A percentile compares a stretch with the other conserved stretches of the same genome.
These are phyloP conservation scores for Propithecus deckenii DNA, from an alignment of 2,797 vertebrate species.

Conservation along the genomic window DNA sequence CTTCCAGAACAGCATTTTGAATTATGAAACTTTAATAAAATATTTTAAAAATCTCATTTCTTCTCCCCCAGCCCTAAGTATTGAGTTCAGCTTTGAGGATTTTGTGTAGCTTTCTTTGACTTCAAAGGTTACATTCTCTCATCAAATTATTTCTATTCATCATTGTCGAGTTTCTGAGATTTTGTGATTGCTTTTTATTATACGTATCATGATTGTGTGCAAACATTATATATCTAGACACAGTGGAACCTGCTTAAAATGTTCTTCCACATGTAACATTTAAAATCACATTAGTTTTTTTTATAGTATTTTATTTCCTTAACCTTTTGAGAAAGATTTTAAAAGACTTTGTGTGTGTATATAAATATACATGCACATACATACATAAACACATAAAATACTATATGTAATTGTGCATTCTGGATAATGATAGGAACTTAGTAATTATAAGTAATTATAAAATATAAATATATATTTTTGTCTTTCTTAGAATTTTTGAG, in stretches of 20 bases:
- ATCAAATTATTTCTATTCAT: constrained; percentile 76
- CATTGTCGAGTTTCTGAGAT: constrained; percentile 58
- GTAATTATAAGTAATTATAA: constrained; percentile 58
- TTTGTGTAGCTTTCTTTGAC: constrained; percentile 64
- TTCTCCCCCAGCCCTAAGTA: neutral
- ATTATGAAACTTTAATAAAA: constrained; percentile 76
- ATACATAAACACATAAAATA: neutral
- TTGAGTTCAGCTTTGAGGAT: constrained; percentile 57
- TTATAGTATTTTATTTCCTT: constrained; percentile 53
- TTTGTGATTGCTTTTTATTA: constrained; percentile 64
- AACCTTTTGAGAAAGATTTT: constrained; percentile 57
- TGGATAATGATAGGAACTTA: constrained; percentile 10
- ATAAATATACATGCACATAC: neutral
- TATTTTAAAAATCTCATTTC: constrained; percentile 66
- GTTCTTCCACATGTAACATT: constrained; percentile 31
- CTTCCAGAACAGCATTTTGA: constrained; percentile 59
- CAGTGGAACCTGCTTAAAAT: constrained; percentile 32
- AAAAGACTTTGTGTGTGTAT: neutral
- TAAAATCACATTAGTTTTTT: constrained; percentile 50
- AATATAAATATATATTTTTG: constrained; percentile 24
- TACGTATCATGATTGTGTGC: neutral
- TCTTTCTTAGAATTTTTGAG: constrained; percentile 49
- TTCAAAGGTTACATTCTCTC: constrained; percentile 66
- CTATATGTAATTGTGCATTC: neutral
- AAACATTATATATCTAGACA: neutral